These are phyloP conservation scores for Siderastrea siderea DNA, from an alignment of 92 coral and sea anemone genomes.

Conservation along the genomic window DNA sequence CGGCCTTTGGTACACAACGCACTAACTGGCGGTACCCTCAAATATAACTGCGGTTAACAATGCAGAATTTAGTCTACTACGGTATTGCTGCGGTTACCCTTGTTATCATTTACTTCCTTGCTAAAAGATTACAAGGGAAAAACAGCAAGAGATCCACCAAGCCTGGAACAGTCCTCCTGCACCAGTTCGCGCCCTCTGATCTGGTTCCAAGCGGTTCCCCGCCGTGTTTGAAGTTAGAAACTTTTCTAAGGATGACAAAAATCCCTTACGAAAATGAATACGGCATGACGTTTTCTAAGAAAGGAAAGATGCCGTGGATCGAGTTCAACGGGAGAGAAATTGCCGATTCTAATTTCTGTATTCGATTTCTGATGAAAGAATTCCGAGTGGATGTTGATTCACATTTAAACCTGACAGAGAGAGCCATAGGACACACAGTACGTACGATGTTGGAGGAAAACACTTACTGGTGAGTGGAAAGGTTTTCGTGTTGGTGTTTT, in stretches of 20 bases:
- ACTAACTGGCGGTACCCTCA: neutral
- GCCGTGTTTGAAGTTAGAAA: conserved; percentile 87
- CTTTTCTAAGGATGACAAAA: conserved; percentile 88
- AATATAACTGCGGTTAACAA: neutral
- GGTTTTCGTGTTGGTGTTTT: neutral
- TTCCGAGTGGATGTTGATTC: conserved; percentile 77
- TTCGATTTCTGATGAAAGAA: conserved; percentile 88
- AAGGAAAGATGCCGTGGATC: conserved; percentile 95
- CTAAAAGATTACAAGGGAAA: neutral
- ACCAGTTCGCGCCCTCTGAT: conserved; percentile 17
- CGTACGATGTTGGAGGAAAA: conserved; percentile 94
- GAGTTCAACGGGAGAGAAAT: conserved; percentile 76
- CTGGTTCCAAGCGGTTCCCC: conserved; percentile 67
- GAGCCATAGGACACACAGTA: conserved; percentile 79
- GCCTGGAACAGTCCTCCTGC: conserved; percentile 33
- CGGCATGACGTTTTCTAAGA: conserved; percentile 73
- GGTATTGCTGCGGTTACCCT: conserved; percentile 4
- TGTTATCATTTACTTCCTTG: conserved; percentile 7
- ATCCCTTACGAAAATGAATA: conserved; percentile 84
- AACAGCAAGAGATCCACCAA: neutral
- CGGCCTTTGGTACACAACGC: neutral
- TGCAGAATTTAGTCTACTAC: neutral
- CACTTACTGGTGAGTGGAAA: conserved; percentile 81
- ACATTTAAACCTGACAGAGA: conserved; percentile 68
- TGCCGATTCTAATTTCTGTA: conserved; percentile 92